A percentile compares a stretch with the other conserved stretches of the same genome.
phyloP scores from a whole-genome alignment of 1,140 invertebrate genomes.

The Cyclina sinensis region DNA sequence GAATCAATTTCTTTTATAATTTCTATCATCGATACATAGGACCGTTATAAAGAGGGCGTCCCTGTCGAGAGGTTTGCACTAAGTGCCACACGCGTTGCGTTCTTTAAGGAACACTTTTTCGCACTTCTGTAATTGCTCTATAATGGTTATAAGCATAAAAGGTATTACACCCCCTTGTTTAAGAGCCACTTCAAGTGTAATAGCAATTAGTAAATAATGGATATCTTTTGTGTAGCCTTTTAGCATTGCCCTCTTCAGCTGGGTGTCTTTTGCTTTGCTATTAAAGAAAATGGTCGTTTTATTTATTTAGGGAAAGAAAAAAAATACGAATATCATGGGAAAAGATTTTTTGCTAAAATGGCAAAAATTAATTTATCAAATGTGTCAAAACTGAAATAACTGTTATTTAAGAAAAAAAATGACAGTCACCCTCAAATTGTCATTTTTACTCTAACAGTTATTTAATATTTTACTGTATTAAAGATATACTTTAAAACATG shows the following conservation, averaged over 20 bases:
- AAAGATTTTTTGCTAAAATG: neutral
- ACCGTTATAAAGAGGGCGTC: neutral
- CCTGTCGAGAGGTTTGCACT: constrained; percentile 25
- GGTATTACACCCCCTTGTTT: constrained; percentile 6
- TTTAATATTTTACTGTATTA: no score
- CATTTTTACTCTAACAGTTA: no score
- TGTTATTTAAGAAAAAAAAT: no score
- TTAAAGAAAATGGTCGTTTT: constrained; percentile 18
- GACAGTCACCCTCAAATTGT: no score
- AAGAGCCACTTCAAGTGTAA: neutral
- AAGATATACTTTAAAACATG: no score
- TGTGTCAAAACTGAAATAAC: no score
- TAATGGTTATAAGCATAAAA: constrained; percentile 39
- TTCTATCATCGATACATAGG: constrained; percentile 2
- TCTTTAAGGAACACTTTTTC: constrained; percentile 13
- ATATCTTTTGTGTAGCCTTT: constrained; percentile 29
- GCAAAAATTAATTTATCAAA: no score
- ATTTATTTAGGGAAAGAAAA: neutral
- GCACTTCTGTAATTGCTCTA: neutral
- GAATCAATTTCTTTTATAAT: constrained; percentile 4
- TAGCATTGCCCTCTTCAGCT: neutral
- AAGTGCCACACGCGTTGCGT: neutral
- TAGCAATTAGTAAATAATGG: constrained; percentile 43
- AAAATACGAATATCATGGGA: neutral
- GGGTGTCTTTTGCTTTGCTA: constrained; percentile 9